Base-by-base conservation (phyloP, 2,113 vertebrate genomes). In the Tricholaema leucomelas region DNA sequence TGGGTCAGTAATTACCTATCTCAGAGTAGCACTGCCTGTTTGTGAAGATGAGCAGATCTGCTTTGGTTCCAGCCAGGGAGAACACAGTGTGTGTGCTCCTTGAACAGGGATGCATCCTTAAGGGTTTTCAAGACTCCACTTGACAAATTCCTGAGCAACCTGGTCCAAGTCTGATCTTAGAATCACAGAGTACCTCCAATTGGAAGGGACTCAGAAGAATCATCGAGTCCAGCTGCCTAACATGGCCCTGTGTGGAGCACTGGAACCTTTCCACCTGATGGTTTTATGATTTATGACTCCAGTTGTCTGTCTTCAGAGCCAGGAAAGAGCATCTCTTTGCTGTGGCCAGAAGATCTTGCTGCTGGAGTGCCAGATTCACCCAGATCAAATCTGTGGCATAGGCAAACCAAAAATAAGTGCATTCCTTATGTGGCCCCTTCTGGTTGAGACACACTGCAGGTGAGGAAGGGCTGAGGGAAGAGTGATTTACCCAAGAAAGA, bases 141-240 rank as follows among this genome's bases (percentile, higher is more conserved):
- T 76, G 30, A 11, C 63, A 71, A 31, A 81, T 40, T 60, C 58
- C 28, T 11, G 75, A 79, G 63, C 54, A 75, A 1, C 15, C 2
- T 9, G 31, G 27, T 33, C 58, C 8, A 60, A 58, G 69, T 30
- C 31, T 65, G 40, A 18, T n/a, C 46, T 38, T 30, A 12, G 35
- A 59, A 8, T 24, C 1, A n/a, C 4, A 35, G 64, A 33, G 6
- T 69, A 7, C 5, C 80, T 85, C 24, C 18, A 3, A 5, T 18
- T 73, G 77, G 48, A 72, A 76, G 42, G 48, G 28, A 42, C 10
- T 63, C 33, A 1, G 52, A 4, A 21, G 36, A 24, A n/a, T 9
- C 36, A 16, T 16, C 0, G 0, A 56, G 77, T 27, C 48, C 83
- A 63, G 27, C 42, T 82, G 54, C 20, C 15, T 35, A 2, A 5